Evolutionary conservation across 2,113 vertebrate species (phyloP).

Genomic region (Lontra canadensis): DNA sequence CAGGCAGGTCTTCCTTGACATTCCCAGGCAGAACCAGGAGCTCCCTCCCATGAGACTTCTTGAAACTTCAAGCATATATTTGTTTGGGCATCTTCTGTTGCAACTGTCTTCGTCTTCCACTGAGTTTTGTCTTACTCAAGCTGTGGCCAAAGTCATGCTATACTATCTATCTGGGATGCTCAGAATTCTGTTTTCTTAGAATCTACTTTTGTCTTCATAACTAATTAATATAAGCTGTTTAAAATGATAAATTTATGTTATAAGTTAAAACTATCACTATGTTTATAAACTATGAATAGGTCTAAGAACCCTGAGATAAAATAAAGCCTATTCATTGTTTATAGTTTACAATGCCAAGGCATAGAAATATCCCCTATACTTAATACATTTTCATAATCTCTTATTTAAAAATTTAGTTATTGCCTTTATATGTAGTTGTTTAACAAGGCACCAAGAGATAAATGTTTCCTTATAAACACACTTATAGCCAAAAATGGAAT

Average conservation of each 20-base stretch:
- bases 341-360: not conserved
- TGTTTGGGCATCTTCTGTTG: not conserved
- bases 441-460: conserved; percentile 18
- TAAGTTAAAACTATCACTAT: not conserved
- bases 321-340: not conserved
- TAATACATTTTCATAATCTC: not conserved
- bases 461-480: conserved; percentile 23
- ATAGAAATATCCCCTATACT: not conserved
- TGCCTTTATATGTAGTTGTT: not conserved
- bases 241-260: conserved; percentile 5
- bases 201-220: not conserved
- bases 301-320: conserved; percentile 33
- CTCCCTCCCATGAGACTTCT: not conserved
- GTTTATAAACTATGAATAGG: not conserved
- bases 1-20: not conserved
- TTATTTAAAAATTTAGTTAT: conserved; percentile 14
- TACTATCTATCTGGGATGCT: not conserved
- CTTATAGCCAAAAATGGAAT: not conserved
- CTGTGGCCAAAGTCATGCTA: not conserved
- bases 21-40: not conserved
- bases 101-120: not conserved
- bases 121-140: not conserved
- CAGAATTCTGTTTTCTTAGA: not conserved
- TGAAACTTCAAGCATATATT: not conserved
- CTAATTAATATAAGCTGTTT: not conserved